These are phyloP conservation scores for Leucophora obtusa DNA, from an alignment of 2,888 invertebrate species.

Conservation along the genomic window DNA sequence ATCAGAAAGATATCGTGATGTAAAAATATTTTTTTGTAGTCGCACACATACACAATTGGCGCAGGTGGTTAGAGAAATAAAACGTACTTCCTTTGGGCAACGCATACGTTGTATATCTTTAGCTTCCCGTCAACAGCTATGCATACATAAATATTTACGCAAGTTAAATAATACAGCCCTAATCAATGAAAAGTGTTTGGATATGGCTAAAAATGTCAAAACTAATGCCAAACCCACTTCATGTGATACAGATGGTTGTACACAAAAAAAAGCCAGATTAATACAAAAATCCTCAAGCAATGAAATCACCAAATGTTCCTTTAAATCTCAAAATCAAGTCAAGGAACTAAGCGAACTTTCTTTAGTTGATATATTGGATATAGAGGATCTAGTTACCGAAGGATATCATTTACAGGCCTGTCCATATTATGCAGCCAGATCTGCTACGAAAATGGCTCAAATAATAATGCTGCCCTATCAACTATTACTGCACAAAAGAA, in stretches of 20 bases:
- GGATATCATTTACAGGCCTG: conserved; percentile 88
- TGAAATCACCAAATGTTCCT: conserved; percentile 36
- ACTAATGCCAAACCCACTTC: conserved; percentile 78
- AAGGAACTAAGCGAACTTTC: conserved; percentile 83
- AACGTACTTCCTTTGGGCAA: conserved; percentile 87
- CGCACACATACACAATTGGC: conserved; percentile 97
- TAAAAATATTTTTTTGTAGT: conserved; percentile 85
- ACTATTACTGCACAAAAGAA: conserved; percentile 87
- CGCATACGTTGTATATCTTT: conserved; percentile 87
- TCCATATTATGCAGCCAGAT: conserved; percentile 95
- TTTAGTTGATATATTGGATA: conserved; percentile 87
- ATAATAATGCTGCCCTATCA: conserved; percentile 88
- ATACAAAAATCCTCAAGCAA: conserved; percentile 67
- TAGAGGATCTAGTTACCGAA: conserved; percentile 89
- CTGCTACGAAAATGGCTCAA: conserved; percentile 90
- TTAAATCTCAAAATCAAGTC: conserved; percentile 76
- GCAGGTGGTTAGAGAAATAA: conserved; percentile 96
- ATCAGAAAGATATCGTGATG: conserved; percentile 23
- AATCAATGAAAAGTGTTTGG: conserved; percentile 94
- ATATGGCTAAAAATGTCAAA: conserved; percentile 80
- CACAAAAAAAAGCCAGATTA: conserved; percentile 81
- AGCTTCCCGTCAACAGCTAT: conserved; percentile 94
- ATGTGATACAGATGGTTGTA: conserved; percentile 66
- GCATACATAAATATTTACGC: conserved; percentile 90
- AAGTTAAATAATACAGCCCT: conserved; percentile 86